Percentiles rank a stretch among this genome's conserved stretches.
These are phyloP conservation scores for Chelon auratus DNA, from an alignment of 2,797 vertebrate genomes.

Conservation along the genomic window DNA sequence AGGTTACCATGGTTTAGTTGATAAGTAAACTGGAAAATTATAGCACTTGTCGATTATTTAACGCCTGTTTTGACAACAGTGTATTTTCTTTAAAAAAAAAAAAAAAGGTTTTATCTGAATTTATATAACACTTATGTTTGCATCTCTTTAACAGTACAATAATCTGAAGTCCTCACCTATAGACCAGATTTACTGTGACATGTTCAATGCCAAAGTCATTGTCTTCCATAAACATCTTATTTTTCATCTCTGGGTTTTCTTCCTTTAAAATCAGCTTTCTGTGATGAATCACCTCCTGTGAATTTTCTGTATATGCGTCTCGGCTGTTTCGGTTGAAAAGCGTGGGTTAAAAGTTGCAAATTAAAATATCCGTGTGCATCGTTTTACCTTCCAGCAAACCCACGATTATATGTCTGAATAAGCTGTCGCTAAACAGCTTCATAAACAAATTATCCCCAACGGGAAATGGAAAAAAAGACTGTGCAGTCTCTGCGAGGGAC, in stretches of 20 bases:
- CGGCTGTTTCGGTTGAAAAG: background rate
- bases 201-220: background rate
- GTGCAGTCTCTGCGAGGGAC: slow-evolving; percentile 10
- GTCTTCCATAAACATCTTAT: background rate
- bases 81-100: too few species aligned
- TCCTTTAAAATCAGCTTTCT: background rate
- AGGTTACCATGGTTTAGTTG: too few species aligned
- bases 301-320: background rate
- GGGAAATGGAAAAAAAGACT: slow-evolving; percentile 35
- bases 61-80: background rate
- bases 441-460: slow-evolving; percentile 50
- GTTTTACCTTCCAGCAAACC: slow-evolving; percentile 29
- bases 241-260: background rate
- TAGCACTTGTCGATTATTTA: too few species aligned
- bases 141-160: background rate
- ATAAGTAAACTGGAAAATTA: too few species aligned
- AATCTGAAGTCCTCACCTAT: background rate
- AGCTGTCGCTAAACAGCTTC: slow-evolving; percentile 33
- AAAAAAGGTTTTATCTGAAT: too few species aligned
- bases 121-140: background rate
- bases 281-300: background rate
- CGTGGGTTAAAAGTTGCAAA: background rate
- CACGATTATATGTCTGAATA: slow-evolving; percentile 34
- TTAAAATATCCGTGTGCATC: slow-evolving; percentile 11
- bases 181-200: background rate